Conservation (phyloP, 2,888 invertebrate genomes). For the Caenorhabditis angaria region DNA sequence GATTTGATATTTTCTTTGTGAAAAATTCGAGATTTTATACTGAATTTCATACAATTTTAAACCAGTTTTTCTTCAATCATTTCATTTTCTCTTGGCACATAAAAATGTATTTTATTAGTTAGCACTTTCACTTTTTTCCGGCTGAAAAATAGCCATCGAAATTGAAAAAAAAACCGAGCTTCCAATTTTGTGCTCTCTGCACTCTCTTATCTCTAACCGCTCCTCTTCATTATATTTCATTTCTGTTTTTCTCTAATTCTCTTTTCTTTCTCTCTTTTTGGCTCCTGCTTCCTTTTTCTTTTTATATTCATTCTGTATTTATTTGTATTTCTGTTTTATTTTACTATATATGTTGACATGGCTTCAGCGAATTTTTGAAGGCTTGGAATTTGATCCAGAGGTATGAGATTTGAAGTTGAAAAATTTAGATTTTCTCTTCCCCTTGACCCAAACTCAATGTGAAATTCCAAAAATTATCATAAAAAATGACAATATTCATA, state of each 20-base stretch:
- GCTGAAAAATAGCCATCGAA: too few species aligned
- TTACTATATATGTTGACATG: slow-evolving; percentile 1
- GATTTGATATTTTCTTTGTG: neutral
- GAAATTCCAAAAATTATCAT: too few species aligned
- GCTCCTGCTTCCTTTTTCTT: neutral
- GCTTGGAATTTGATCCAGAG: neutral
- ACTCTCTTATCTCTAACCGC: too few species aligned
- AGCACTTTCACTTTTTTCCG: too few species aligned
- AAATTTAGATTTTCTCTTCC: too few species aligned
- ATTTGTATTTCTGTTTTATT: neutral
- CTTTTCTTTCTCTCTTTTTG: slow-evolving; percentile 19
- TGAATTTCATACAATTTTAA: neutral
- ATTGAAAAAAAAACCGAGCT: too few species aligned
- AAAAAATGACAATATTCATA: neutral
- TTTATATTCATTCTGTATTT: neutral
- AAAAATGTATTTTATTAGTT: too few species aligned
- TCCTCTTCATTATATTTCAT: too few species aligned
- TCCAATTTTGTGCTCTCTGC: too few species aligned
- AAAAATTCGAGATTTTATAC: neutral
- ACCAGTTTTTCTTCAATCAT: neutral
- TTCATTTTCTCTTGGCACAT: too few species aligned
- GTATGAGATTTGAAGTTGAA: neutral
- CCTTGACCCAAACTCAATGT: neutral
- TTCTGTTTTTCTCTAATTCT: too few species aligned
- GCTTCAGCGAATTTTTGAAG: neutral